Evolutionary conservation across 30 jellyfish, hydroid and myxozoan species (phyloP).

Genomic region (Cassiopea andromeda): DNA sequence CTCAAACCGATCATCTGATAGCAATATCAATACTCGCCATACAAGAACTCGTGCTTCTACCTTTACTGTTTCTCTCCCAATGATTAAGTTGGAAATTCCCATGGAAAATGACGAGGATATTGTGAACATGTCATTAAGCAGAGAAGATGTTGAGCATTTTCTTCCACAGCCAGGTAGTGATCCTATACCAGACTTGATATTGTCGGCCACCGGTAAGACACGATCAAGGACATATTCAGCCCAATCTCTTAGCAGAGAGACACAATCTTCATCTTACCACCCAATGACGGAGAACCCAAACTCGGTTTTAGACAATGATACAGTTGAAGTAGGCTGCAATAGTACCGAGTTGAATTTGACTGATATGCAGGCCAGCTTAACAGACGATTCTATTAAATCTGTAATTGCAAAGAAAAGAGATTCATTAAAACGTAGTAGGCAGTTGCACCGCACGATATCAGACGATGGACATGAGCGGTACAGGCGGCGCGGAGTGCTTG

Average conservation of each 20-base stretch:
- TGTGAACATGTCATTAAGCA: slow-evolving; percentile 53
- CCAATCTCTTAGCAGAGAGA: slow-evolving; percentile 25
- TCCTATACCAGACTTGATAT: slow-evolving; percentile 69
- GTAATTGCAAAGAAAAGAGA: slow-evolving; percentile 37
- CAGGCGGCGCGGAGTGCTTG: slow-evolving; percentile 24
- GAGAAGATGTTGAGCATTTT: slow-evolving; percentile 60
- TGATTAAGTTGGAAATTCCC: slow-evolving; percentile 94
- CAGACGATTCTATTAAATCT: slow-evolving; percentile 17
- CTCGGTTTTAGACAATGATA: not conserved
- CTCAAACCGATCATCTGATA: not conserved
- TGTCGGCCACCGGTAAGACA: slow-evolving; percentile 49
- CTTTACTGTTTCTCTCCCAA: slow-evolving; percentile 89
- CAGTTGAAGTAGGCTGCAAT: not conserved
- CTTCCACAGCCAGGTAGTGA: slow-evolving; percentile 54
- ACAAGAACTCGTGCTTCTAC: slow-evolving; percentile 72
- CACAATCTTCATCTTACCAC: not conserved
- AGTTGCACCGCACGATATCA: slow-evolving; percentile 37
- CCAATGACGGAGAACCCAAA: not conserved
- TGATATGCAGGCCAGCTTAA: slow-evolving; percentile 5
- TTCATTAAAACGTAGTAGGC: slow-evolving; percentile 42
- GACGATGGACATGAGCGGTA: slow-evolving; percentile 37
- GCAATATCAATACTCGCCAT: not conserved
- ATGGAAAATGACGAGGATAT: slow-evolving; percentile 76
- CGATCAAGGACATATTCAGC: slow-evolving; percentile 44
- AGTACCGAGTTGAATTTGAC: not conserved